Percentiles rank a stretch among this genome's conserved stretches.
Evolutionary conservation across 2,113 vertebrate genomes (phyloP).

Genomic region (Copsychus sechellarum): DNA sequence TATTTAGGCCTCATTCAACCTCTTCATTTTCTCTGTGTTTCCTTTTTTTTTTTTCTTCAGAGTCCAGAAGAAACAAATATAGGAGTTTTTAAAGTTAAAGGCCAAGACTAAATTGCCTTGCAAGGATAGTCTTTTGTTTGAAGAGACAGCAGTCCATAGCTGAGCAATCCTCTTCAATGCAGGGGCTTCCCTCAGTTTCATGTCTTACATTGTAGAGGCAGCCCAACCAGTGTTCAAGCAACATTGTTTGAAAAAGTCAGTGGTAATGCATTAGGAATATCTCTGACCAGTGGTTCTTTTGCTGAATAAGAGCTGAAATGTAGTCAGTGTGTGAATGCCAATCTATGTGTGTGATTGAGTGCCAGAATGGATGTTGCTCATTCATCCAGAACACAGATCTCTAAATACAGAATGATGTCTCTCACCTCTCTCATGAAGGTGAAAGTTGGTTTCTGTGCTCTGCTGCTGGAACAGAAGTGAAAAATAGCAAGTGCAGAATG

Average conservation of each 20-base stretch:
- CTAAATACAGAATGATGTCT: background rate
- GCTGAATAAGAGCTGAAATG: background rate
- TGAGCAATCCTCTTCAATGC: background rate
- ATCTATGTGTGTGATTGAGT: background rate
- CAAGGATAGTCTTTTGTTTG: background rate
- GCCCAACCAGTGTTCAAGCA: background rate
- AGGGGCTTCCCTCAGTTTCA: background rate
- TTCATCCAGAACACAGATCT: background rate
- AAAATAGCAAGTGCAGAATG: constrained; percentile 45
- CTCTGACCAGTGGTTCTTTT: background rate
- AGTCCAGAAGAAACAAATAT: background rate
- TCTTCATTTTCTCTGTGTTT: background rate
- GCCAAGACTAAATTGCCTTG: background rate
- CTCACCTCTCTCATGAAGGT: background rate
- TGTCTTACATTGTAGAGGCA: background rate
- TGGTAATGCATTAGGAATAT: background rate
- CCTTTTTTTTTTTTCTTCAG: background rate
- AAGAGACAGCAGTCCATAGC: background rate
- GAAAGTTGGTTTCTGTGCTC: background rate
- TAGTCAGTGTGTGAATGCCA: background rate
- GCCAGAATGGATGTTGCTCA: background rate
- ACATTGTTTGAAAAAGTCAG: background rate
- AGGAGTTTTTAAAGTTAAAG: background rate
- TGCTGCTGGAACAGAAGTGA: constrained; percentile 5
- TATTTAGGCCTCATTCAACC: background rate